Base-by-base conservation (phyloP, 1,140 invertebrate genomes). In the Papilio xuthus region DNA sequence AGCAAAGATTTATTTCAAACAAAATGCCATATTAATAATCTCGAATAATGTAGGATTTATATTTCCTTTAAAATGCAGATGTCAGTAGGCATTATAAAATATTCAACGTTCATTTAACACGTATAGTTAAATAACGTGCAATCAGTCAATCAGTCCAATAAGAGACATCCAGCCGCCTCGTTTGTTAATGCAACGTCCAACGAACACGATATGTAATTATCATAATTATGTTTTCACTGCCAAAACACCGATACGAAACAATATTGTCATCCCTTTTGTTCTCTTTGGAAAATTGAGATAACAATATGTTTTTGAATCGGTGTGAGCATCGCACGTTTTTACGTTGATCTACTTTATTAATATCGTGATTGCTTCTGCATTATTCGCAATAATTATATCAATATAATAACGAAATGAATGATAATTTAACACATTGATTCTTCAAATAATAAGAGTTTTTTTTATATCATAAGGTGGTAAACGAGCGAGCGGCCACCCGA, bases 111-210 rank as follows among this genome's bases (percentile, higher is more conserved):
- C 26, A 41, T 37, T 70, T 41, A 2, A 70, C 67, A 70, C 28
- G 32, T 37, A 70, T 70, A 8, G 67, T 37, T 70, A 70, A 70
- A 18, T 20, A 70, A 32, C 15, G 18, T 41, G 28, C 37, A 70
- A 70, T 70, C 18, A 12, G 67, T 41, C 67, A 70, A 70, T 41
- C 18, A 41, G 32, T 70, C 67, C 67, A 70, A 70, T 70, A 28
- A 32, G 26, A 32, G 32, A 9, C 32, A 26, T 70, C n/a, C 67
- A 70, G 15, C 15, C 67, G 32, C 2, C 67, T 70, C 67, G 41
- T 41, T 32, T 41, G 67, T 32, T 41, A 41, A 70, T 32, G 20
- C 26, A 69, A 69, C 26, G 67, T 70, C 18, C 32, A 70, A 37
- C n/a, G 28, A 70, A 70, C 67, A 26, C 26, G 4, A 15, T 67